phyloP scores from a whole-genome alignment of 2,113 vertebrate genomes.

The Syngnathoides biaculeatus region DNA sequence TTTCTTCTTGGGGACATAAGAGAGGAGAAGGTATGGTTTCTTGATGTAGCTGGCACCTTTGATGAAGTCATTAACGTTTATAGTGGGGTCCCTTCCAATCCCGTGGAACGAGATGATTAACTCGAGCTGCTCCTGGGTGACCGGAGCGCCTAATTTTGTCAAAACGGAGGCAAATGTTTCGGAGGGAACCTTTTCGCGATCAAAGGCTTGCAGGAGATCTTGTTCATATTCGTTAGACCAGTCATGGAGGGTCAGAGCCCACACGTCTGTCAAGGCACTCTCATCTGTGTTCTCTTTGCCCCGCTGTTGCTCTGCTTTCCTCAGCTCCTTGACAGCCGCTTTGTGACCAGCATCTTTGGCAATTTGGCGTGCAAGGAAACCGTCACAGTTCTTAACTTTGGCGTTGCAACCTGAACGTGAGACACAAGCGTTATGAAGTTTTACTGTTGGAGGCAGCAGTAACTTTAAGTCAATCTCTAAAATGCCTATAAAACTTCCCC shows the following conservation, averaged over 20 bases:
- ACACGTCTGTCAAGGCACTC: conserved; percentile 62
- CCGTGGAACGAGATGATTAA: conserved; percentile 70
- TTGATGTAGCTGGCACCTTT: conserved; percentile 83
- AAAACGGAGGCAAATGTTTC: conserved; percentile 75
- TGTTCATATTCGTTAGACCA: conserved; percentile 82
- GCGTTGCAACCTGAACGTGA: conserved; percentile 82
- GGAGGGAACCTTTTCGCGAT: conserved; percentile 41
- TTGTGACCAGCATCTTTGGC: conserved; percentile 81
- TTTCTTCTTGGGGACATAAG: conserved; percentile 77
- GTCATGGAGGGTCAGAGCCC: conserved; percentile 83
- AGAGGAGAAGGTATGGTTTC: conserved; percentile 76
- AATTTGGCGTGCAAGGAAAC: conserved; percentile 71
- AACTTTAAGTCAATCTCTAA: too few species aligned
- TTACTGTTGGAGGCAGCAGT: too few species aligned
- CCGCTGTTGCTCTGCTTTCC: conserved; percentile 71
- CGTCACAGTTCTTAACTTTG: conserved; percentile 78
- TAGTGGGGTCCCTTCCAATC: conserved; percentile 39
- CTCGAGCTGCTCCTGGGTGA: conserved; percentile 51
- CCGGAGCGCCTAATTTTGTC: conserved; percentile 64
- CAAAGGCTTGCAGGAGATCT: conserved; percentile 65
- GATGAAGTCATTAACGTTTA: conserved; percentile 81
- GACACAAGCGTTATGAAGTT: conserved; percentile 8
- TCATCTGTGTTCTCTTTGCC: conserved; percentile 56
- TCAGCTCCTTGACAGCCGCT: conserved; percentile 76
- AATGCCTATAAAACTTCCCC: background rate